A percentile compares a stretch with the other conserved stretches of the same genome.
These are phyloP conservation scores for Ceratina australensis DNA, from an alignment of 1,140 invertebrate genomes.

Conservation along the genomic window DNA sequence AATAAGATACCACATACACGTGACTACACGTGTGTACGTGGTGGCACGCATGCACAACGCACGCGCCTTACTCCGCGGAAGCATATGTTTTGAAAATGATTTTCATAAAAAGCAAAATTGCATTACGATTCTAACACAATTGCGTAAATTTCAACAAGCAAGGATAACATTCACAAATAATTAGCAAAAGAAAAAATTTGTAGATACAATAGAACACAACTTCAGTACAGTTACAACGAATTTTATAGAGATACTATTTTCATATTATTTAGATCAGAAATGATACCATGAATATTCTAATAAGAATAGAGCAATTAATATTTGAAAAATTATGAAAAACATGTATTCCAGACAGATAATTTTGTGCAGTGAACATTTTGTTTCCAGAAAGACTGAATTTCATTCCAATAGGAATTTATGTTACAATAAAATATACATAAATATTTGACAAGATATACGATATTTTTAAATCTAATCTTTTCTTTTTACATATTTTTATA, in stretches of 20 bases:
- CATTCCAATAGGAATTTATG: background rate
- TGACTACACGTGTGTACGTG: conserved; percentile 16
- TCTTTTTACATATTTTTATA: too few species aligned
- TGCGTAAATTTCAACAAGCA: background rate
- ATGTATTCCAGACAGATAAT: background rate
- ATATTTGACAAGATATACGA: background rate
- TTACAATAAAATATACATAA: background rate
- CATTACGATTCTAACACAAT: background rate
- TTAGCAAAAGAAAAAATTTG: too few species aligned
- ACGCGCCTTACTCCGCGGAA: conserved; percentile 32
- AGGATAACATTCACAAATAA: too few species aligned
- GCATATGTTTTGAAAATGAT: conserved; percentile 37
- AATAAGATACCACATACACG: conserved; percentile 27
- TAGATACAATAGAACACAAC: too few species aligned
- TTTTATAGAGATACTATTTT: background rate
- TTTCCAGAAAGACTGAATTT: background rate
- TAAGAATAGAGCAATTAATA: too few species aligned
- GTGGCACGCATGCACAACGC: conserved; percentile 26
- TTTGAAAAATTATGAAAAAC: background rate
- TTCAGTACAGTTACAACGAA: too few species aligned
- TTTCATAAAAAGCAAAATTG: background rate
- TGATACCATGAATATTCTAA: background rate
- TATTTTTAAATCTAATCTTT: too few species aligned
- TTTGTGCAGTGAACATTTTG: background rate
- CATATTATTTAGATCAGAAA: background rate